These are phyloP conservation scores for Oxytorus armatus DNA, from an alignment of 2,888 invertebrate species.

Conservation along the genomic window DNA sequence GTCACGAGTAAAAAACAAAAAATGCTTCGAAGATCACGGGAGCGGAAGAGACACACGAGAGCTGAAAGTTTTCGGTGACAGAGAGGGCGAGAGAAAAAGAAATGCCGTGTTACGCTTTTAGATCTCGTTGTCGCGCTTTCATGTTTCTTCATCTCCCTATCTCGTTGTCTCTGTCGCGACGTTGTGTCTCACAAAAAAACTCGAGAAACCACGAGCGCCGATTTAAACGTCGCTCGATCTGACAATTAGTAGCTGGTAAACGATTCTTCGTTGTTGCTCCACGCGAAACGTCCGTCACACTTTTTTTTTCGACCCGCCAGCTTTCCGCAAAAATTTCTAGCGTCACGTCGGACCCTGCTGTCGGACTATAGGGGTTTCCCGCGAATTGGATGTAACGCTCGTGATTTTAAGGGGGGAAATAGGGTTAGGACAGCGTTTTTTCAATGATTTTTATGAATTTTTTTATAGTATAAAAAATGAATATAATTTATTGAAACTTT, in stretches of 20 bases:
- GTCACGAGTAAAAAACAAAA: constrained; percentile 17
- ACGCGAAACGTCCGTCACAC: constrained; percentile 52
- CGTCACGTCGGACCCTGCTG: no score
- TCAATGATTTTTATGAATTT: no score
- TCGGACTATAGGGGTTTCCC: no score
- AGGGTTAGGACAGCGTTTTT: background rate
- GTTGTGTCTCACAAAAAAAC: constrained; percentile 72
- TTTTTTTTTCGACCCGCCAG: background rate
- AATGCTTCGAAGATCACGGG: constrained; percentile 37
- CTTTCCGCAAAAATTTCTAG: no score
- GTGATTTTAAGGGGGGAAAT: no score
- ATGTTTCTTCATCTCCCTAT: no score
- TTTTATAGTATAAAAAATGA: no score
- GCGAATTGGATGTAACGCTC: no score
- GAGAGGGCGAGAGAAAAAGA: constrained; percentile 37
- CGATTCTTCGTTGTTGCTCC: constrained; percentile 65
- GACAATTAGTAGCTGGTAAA: constrained; percentile 83
- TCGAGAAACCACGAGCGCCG: constrained; percentile 76
- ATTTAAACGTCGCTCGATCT: constrained; percentile 81
- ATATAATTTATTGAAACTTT: no score
- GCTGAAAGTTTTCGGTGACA: constrained; percentile 10
- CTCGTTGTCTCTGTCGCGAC: no score
- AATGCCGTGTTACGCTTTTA: constrained; percentile 62
- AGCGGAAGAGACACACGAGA: background rate
- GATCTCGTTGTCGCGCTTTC: constrained; percentile 19